Evolutionary conservation across 2,888 invertebrate genomes (phyloP).

Genomic region (Drosophila trichaetosa): DNA sequence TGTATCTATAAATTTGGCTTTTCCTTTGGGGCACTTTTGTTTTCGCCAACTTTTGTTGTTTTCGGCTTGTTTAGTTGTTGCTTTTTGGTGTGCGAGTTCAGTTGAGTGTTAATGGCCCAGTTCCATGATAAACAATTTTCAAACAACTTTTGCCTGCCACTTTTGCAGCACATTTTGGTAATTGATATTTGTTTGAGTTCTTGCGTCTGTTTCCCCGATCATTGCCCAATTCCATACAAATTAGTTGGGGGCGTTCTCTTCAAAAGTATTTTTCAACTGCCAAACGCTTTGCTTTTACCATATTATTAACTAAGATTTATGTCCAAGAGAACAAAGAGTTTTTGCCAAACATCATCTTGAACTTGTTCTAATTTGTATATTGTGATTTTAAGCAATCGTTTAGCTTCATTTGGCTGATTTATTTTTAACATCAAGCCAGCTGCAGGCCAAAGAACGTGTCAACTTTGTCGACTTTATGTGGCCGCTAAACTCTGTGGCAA

Average conservation of each 20-base stretch:
- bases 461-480: constrained; percentile 9
- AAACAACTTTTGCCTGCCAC: constrained; percentile 51
- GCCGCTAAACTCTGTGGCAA: constrained; percentile 22
- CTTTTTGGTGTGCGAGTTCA: constrained; percentile 9
- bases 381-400: background rate
- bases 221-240: constrained; percentile 33
- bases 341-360: background rate
- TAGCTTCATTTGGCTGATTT: background rate
- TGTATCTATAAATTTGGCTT: constrained; percentile 46
- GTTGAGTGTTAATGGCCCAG: constrained; percentile 63
- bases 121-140: constrained; percentile 72
- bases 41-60: constrained; percentile 53
- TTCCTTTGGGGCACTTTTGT: constrained; percentile 50
- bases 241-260: background rate
- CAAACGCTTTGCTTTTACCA: background rate
- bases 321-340: background rate
- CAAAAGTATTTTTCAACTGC: background rate
- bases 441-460: background rate
- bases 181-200: constrained; percentile 39
- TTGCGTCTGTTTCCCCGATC: constrained; percentile 24
- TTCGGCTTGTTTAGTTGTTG: constrained; percentile 15
- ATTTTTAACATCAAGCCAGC: too few relatives aligned
- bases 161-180: constrained; percentile 41
- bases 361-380: background rate
- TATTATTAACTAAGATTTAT: background rate